Evolutionary conservation across 2,888 invertebrate species (phyloP).

Genomic region (Nomada flava): DNA sequence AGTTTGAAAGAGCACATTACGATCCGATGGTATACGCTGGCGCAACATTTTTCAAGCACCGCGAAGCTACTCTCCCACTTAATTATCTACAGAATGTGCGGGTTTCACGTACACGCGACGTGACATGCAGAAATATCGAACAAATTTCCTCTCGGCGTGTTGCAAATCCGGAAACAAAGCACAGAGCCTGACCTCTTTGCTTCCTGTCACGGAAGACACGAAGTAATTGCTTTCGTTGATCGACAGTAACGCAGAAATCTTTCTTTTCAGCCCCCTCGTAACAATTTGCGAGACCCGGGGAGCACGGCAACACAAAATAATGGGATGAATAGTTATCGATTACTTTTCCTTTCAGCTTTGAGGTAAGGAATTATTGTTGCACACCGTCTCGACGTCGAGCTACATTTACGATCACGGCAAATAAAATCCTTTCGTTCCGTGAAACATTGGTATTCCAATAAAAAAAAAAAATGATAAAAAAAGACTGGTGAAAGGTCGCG

Average conservation of each 20-base stretch:
- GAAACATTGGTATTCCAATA: not conserved
- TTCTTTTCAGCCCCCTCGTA: constrained; percentile 23
- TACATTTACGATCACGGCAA: not conserved
- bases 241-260: constrained; percentile 27
- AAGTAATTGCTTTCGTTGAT: constrained; percentile 58
- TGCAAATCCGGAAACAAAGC: constrained; percentile 57
- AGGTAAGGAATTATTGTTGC: not conserved
- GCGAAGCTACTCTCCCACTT: constrained; percentile 25
- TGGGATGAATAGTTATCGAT: not conserved
- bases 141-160: constrained; percentile 43
- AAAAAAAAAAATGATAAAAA: not conserved
- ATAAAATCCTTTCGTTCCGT: no score
- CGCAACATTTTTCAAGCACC: constrained; percentile 20
- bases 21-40: not conserved
- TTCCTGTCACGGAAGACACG: constrained; percentile 54
- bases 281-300: not conserved
- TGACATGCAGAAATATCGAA: constrained; percentile 58
- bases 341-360: not conserved
- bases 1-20: not conserved
- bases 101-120: constrained; percentile 22
- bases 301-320: constrained; percentile 6
- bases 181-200: constrained; percentile 43
- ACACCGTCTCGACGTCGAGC: not conserved
- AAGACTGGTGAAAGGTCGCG: not conserved
- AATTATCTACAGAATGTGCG: constrained; percentile 32